Base-by-base conservation (phyloP, 1,140 invertebrate genomes). In the Euglossa dilemma region DNA sequence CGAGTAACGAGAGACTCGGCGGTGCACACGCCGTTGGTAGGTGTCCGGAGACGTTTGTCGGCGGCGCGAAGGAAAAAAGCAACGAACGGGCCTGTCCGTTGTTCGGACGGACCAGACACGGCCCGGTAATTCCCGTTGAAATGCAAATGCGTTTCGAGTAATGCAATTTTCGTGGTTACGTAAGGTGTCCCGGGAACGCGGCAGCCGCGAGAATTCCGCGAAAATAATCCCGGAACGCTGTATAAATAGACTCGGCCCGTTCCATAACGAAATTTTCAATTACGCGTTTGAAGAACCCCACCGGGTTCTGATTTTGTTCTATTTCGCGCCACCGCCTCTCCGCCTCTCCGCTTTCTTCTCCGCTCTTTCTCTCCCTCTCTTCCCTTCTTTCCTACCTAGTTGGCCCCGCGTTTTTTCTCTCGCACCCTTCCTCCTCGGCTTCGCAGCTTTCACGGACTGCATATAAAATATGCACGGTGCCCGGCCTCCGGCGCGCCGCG, bases 391-490 rank as follows among this genome's bases (percentile, higher is more conserved):
- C 74, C 52, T 61, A 71, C 18, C 75, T 75, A 43, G 69, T 81
- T 72, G 80, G 76, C 72, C 28, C 69, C 6, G 64, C 47, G 73
- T 80, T 81, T 88, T 86, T 86, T 76, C 28, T n/a, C 56, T 59
- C 4, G n/a, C 47, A 9, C 23, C 36, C 20, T 23, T n/a, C 61
- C 36, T 71, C 57, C 63, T 54, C 20, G 20, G 18, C 28, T n/a
- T 5, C 36, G 28, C n/a, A 50, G 54, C 69, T 56, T 77, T 80
- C 79, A 59, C 83, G 79, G 79, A 80, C 75, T 73, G 87, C 87
- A 78, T 80, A 86, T 83, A 84, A 86, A 89, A 88, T 89, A 88
- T 86, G 73, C 78, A 88, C 70, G 63, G 61, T 87, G 79, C 76
- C 84, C 70, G 63, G 59, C 82, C 61, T 80, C 77, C 52, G 25